Evolutionary conservation across 2,888 invertebrate species (phyloP).

Genomic region (Trichogramma dendrolimi): DNA sequence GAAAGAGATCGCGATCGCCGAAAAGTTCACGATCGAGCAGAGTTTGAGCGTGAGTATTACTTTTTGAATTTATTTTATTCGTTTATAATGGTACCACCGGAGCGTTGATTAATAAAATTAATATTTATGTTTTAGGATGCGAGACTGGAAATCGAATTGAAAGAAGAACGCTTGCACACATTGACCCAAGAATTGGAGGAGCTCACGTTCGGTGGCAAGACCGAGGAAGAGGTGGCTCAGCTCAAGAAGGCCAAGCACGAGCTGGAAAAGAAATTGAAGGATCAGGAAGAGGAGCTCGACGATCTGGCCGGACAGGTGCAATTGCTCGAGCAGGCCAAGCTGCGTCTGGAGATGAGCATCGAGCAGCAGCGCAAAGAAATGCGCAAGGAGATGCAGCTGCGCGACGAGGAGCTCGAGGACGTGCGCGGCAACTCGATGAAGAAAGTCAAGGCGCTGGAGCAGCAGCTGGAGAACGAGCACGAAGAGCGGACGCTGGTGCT

Average conservation of each 20-base stretch:
- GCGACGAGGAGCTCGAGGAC: slow-evolving; percentile 92
- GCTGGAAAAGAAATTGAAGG: slow-evolving; percentile 76
- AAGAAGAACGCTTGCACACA: slow-evolving; percentile 77
- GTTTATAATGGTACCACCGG: background rate
- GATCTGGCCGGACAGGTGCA: slow-evolving; percentile 89
- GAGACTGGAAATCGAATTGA: slow-evolving; percentile 81
- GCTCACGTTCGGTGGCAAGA: slow-evolving; percentile 71
- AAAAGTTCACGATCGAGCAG: slow-evolving; percentile 84
- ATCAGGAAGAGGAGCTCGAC: slow-evolving; percentile 92
- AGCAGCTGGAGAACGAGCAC: slow-evolving; percentile 89
- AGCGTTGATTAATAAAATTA: background rate
- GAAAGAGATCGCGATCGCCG: slow-evolving; percentile 77
- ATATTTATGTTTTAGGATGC: slow-evolving; percentile 61
- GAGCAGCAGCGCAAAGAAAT: slow-evolving; percentile 90
- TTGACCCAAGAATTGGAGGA: slow-evolving; percentile 83
- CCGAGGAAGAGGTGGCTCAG: slow-evolving; percentile 80
- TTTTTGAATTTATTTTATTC: background rate
- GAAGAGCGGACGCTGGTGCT: slow-evolving; percentile 82
- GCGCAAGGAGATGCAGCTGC: slow-evolving; percentile 80
- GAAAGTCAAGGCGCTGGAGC: slow-evolving; percentile 86
- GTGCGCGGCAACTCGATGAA: slow-evolving; percentile 84
- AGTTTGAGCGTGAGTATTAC: slow-evolving; percentile 69
- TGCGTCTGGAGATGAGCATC: slow-evolving; percentile 87
- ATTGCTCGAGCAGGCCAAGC: slow-evolving; percentile 86
- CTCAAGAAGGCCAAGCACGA: slow-evolving; percentile 82